Conservation (phyloP, 2,797 vertebrate species). For the Propithecus deckenii region DNA sequence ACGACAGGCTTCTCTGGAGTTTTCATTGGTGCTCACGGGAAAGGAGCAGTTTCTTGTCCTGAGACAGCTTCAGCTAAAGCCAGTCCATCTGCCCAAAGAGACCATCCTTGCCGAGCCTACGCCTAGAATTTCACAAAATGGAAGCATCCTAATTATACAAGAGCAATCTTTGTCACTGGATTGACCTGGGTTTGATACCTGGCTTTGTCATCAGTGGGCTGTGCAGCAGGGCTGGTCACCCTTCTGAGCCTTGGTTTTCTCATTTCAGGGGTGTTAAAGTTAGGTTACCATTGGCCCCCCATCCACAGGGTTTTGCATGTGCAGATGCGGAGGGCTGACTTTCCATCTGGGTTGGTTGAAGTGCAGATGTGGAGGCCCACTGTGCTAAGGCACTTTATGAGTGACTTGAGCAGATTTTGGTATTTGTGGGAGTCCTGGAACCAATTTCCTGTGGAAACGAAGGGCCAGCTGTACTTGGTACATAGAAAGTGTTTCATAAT, state of each 20-base stretch:
- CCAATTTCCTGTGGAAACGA: fast-evolving
- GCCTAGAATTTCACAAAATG: background rate
- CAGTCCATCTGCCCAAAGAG: background rate
- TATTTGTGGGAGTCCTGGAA: background rate
- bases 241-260: background rate
- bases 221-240: background rate
- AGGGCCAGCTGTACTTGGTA: background rate
- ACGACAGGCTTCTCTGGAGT: background rate
- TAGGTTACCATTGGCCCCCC: background rate
- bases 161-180: background rate
- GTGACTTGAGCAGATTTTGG: background rate
- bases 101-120: background rate
- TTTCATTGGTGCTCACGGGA: background rate
- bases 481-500: background rate
- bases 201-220: background rate
- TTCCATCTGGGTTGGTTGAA: too few relatives aligned
- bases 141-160: background rate
- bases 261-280: background rate
- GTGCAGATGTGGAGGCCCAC: background rate
- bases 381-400: background rate
- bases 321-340: too few relatives aligned
- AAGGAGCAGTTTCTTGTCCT: background rate
- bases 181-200: background rate
- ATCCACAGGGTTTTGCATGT: background rate
- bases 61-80: background rate